A percentile compares a stretch with the other conserved stretches of the same genome.
Evolutionary conservation across 2,113 vertebrate species (phyloP).

Genomic region (Eleginops maclovinus): DNA sequence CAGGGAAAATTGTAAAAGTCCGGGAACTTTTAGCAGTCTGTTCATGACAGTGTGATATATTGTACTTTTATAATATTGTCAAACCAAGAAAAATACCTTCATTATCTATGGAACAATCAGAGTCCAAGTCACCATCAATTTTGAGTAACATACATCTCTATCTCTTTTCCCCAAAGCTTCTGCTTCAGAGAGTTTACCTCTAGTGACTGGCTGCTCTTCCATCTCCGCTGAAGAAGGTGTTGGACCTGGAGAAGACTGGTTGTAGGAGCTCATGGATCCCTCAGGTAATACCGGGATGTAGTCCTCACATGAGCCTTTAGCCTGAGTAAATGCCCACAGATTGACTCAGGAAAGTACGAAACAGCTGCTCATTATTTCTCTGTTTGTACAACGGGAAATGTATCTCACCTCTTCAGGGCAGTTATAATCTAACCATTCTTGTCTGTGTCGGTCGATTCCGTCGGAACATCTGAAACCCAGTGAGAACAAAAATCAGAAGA

Average conservation of each 20-base stretch:
- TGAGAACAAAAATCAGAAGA: constrained; percentile 15
- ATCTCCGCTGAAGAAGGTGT: constrained; percentile 75
- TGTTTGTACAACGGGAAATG: too few species aligned
- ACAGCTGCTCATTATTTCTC: neutral
- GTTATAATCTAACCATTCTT: constrained; percentile 93
- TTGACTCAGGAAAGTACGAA: neutral
- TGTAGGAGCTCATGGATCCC: constrained; percentile 67
- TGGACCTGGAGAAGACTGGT: constrained; percentile 67
- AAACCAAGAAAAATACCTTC: neutral
- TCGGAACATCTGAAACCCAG: constrained; percentile 90
- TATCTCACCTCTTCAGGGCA: constrained; percentile 89
- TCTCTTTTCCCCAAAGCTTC: too few species aligned
- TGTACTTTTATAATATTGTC: neutral
- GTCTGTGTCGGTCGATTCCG: constrained; percentile 91
- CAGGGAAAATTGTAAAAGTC: neutral
- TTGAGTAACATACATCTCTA: too few species aligned
- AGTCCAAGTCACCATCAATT: neutral
- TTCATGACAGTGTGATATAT: neutral
- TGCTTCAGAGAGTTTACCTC: constrained; percentile 80
- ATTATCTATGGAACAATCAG: neutral
- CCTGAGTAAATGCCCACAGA: constrained; percentile 65
- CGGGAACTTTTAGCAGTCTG: neutral
- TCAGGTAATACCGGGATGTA: constrained; percentile 78
- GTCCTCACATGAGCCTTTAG: constrained; percentile 88
- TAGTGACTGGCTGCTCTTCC: constrained; percentile 83